Base-by-base conservation (phyloP, 2,888 invertebrate genomes). In the Rhagium mordax region DNA sequence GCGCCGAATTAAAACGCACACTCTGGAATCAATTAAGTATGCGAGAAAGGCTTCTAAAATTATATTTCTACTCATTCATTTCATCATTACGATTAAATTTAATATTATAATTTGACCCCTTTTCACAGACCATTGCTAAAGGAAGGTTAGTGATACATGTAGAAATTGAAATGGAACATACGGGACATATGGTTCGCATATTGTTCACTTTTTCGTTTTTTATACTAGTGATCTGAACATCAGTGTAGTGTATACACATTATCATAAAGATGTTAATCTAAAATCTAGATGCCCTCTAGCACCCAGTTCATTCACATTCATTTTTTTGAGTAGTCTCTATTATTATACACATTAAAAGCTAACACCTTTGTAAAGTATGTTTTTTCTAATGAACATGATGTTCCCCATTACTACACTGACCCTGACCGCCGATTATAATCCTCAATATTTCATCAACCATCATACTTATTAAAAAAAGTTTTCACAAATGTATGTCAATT, bases 201-300 rank as follows among this genome's bases (percentile, higher is more conserved):
- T 59, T 59, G 57, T 29, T 16, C n/a, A 21, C 29, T 59, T 27
- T 21, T 29, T 29, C 57, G 27, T 59, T 59, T 53, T 57, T 59
- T 59, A n/a, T 59, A 15, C 16, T 29, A 6, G 8, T 55, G n/a
- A 27, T 59, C 29, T 16, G 57, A 59, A 15, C 57, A 29, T 16
- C 6, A 29, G 57, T n/a, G n/a, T n/a, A n/a, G n/a, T n/a, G n/a
- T 21, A 21, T 59, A 18, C 27, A 27, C 29, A 59, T 59, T 29
- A 59, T 29, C 27, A 59, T 59, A 59, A 59, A 59, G 57, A 59
- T 59, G 57, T 59, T 29, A 29, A 59, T 59, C 57, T 59, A 8
- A 29, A 59, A 27, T 57, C 10, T 15, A 10, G 21, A 57, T 15
- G 57, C 10, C 57, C 29, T 6, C 29, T 33, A 33, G n/a, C 24